These are phyloP conservation scores for Sebastolobus altivelis DNA, from an alignment of 2,797 vertebrate genomes.

Conservation along the genomic window DNA sequence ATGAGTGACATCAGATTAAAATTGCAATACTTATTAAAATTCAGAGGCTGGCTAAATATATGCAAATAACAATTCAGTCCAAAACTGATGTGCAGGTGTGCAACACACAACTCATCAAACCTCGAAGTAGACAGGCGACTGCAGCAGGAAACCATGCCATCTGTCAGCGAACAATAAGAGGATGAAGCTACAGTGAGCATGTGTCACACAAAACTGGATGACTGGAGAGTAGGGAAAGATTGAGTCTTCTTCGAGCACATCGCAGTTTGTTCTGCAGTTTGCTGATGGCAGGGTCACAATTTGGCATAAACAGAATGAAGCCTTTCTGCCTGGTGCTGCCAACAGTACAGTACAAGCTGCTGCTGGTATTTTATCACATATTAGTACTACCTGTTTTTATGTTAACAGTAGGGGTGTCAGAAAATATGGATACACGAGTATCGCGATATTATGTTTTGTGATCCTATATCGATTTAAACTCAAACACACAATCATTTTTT, in stretches of 20 bases:
- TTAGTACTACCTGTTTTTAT: background rate
- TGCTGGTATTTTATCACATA: background rate
- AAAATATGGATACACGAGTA: too few relatives aligned
- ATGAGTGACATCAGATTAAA: conserved; percentile 30
- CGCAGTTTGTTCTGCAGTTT: conserved; percentile 14
- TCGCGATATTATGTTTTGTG: too few relatives aligned
- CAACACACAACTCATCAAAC: conserved; percentile 26
- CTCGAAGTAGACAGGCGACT: conserved; percentile 10
- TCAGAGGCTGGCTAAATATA: background rate
- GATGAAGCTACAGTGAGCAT: conserved; percentile 33
- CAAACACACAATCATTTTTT: too few relatives aligned
- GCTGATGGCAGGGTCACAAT: conserved; percentile 22
- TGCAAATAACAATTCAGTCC: conserved; percentile 27
- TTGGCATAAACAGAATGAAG: conserved; percentile 20
- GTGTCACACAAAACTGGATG: conserved; percentile 29
- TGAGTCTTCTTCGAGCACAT: background rate
- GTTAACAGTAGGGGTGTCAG: background rate
- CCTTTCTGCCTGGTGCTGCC: background rate
- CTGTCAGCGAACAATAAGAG: conserved; percentile 56
- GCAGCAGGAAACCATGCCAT: conserved; percentile 43
- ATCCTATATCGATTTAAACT: too few relatives aligned
- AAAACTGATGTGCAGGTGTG: conserved; percentile 24
- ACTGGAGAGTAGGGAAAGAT: conserved; percentile 7
- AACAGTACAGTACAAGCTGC: background rate
- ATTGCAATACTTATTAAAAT: background rate